Base-by-base conservation (phyloP, 2,888 invertebrate species). In the Cotesia congregata region DNA sequence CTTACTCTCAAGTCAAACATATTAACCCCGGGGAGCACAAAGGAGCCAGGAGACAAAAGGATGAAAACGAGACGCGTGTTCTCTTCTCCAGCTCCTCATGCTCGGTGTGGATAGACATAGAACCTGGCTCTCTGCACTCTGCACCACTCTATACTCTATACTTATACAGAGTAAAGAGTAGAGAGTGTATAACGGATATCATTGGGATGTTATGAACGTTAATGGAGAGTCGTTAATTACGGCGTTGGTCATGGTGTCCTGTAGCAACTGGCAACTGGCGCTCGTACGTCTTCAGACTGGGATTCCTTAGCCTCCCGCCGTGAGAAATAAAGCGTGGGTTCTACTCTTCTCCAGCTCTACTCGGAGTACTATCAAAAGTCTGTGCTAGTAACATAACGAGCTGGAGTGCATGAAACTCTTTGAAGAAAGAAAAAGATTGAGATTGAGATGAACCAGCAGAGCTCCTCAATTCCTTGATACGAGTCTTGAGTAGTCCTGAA, bases 181-280 rank as follows among this genome's bases (percentile, higher is more conserved):
- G 30, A 30, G 12, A 50, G 50, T 50, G 50, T 70, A 80, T 81
- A 82, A 82, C 82, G 81, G 81, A 81, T 81, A 81, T 80, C 80
- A 81, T 78, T 82, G 78, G 76, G 80, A 82, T 82, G 80, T 82
- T 82, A 82, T 77, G 78, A 79, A 80, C 79, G 76, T 77, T 80
- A 82, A 82, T 82, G 81, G 81, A 77, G 70, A 76, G 78, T 80
- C 79, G 81, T 82, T 82, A 82, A 81, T 82, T 82, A 80, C 80
- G 72, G 67, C 67, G 75, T 76, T 77, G 79, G 81, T 80, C 80
- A 80, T 78, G 80, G 80, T 76, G 79, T 79, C 78, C 79, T 78
- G 77, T 79, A 74, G 38, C 76, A 71, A 77, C 65, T 74, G 62
- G 38, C 76, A 71, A 77, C 65, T 74, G 62, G 73, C 50, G 40